Base-by-base conservation (phyloP, 2,797 vertebrate genomes). In the Pterois miles region DNA sequence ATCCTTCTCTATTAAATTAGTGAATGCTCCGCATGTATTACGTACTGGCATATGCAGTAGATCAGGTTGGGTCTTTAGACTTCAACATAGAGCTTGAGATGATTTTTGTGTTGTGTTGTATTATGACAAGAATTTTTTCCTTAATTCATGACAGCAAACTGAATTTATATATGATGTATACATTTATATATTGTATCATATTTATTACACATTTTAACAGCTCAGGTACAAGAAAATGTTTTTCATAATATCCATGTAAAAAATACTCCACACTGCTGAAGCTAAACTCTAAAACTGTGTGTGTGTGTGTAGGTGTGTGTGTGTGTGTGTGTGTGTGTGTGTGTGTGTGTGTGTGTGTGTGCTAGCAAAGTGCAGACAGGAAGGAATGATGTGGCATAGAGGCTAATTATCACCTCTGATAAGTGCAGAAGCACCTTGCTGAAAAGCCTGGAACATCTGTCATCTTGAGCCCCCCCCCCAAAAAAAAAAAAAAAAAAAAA, bases 401-500 rank as follows among this genome's bases (percentile, higher is more conserved):
- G 8, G 10, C 76, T 64, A 91, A 89, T 92, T 89, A 91, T 88
- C 92, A 76, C 85, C 52, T 88, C 53, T 60, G 70, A 69, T 46
- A 34, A 71, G 73, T 63, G 66, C 20, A 78, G 70, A 83, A 79
- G 88, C 84, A 88, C 80, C 76, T 78, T 31, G 25, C 2, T 4
- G 8, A 74, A 53, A 31, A 54, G 16, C 7, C 59, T 43, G 53
- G 22, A 74, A 89, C 60, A 74, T 74, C 78, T 83, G 82, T 65
- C 40, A 58, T n/a, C n/a, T n/a, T n/a, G n/a, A n/a, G n/a, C n/a
- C n/a, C n/a, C n/a, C n/a, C n/a, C n/a, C n/a, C n/a, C n/a, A n/a
- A n/a, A n/a, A n/a, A n/a, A n/a, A n/a, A n/a, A n/a, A n/a, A n/a
- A n/a, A n/a, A n/a, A n/a, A n/a, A n/a, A n/a, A n/a, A n/a, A 16